phyloP scores from a whole-genome alignment of 2,113 vertebrate species.

The Raphicerus campestris region DNA sequence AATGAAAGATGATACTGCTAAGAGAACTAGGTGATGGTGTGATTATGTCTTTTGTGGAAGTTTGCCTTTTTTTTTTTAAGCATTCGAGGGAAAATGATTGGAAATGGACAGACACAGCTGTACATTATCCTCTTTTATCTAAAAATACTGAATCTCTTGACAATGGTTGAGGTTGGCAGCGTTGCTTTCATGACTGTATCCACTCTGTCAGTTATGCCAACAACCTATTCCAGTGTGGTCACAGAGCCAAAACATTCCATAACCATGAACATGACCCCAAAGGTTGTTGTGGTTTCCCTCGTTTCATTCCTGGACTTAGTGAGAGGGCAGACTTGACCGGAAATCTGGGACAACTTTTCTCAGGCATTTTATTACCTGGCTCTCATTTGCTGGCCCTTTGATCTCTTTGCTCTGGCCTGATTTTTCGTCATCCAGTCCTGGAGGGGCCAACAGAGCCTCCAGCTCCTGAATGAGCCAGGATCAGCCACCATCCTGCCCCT shows the following conservation, averaged over 20 bases:
- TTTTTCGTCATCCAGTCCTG: rapidly evolving
- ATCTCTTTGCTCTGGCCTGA: neutral
- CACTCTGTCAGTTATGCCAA: neutral
- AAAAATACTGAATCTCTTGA: neutral
- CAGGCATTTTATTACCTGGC: neutral
- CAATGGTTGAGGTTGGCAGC: neutral
- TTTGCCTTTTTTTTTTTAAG: too few species aligned
- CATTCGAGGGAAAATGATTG: neutral
- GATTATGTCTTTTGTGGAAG: neutral
- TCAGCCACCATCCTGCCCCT: neutral
- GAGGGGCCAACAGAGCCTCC: neutral
- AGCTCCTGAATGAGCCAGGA: neutral
- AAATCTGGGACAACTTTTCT: neutral
- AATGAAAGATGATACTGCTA: neutral
- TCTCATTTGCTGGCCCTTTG: neutral
- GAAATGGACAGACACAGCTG: neutral
- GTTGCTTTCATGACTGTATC: neutral
- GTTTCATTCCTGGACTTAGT: neutral
- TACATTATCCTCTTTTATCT: neutral
- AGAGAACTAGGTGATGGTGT: rapidly evolving
- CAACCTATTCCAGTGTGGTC: neutral
- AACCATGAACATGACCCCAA: neutral
- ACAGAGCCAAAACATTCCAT: neutral
- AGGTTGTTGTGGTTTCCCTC: neutral
- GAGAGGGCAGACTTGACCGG: neutral